phyloP scores from a whole-genome alignment of 2,113 vertebrate genomes.

The Oriolus oriolus region DNA sequence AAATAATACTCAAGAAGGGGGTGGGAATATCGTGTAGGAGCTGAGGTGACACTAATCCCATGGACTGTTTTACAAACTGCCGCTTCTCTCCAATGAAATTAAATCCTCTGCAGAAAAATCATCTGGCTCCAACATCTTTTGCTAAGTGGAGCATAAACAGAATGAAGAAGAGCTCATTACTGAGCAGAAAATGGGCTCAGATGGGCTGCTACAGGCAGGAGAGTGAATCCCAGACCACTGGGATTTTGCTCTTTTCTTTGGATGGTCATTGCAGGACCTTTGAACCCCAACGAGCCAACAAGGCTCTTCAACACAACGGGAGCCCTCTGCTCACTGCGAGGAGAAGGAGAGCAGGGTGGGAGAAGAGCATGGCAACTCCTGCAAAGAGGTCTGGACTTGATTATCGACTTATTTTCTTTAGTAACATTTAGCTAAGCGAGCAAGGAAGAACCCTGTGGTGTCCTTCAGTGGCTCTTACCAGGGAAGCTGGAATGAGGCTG shows the following conservation, averaged over 20 bases:
- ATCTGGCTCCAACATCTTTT: not conserved
- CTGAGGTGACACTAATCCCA: not conserved
- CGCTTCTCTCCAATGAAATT: not conserved
- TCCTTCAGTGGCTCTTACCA: not conserved
- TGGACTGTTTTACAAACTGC: not conserved
- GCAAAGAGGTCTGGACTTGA: conserved; percentile 13
- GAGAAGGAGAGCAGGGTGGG: not conserved
- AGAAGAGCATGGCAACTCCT: not conserved
- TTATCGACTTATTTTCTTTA: conserved; percentile 22
- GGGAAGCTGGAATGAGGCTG: not conserved
- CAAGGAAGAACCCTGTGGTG: not conserved
- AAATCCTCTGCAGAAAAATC: conserved; percentile 9
- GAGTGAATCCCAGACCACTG: not conserved
- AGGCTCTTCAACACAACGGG: not conserved
- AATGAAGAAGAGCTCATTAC: not conserved
- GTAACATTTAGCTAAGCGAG: not conserved
- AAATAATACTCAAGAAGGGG: not conserved
- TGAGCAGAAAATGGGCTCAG: not conserved
- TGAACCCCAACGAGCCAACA: not conserved
- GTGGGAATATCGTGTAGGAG: not conserved
- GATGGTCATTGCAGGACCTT: not conserved
- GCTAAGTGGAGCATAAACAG: not conserved
- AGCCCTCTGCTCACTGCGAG: not conserved
- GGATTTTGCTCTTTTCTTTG: not conserved
- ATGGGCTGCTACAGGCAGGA: not conserved